These are phyloP conservation scores for Cheilosia pagana DNA, from an alignment of 2,888 invertebrate species.

Conservation along the genomic window DNA sequence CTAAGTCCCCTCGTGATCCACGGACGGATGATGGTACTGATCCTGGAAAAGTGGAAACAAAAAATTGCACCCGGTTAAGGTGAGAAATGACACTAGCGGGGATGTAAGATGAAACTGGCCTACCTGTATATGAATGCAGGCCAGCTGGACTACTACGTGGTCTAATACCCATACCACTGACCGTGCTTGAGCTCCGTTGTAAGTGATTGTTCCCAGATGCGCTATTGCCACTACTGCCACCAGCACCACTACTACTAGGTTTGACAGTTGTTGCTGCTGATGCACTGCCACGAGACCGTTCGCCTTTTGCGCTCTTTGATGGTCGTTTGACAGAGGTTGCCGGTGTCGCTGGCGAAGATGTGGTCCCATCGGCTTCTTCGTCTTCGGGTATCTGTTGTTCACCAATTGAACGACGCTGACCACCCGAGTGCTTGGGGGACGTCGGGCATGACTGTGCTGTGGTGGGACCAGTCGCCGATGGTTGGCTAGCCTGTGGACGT, in stretches of 20 bases:
- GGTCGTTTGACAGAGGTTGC: constrained; percentile 47
- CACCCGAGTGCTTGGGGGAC: constrained; percentile 82
- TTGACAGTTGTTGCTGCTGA: constrained; percentile 76
- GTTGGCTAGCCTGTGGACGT: constrained; percentile 79
- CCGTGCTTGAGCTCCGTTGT: constrained; percentile 82
- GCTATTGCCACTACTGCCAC: constrained; percentile 38
- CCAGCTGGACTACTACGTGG: constrained; percentile 92
- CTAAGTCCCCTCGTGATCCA: constrained; percentile 88
- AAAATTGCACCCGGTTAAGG: constrained; percentile 2
- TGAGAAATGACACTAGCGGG: background rate
- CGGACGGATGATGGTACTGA: constrained; percentile 90
- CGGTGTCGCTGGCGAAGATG: constrained; percentile 39
- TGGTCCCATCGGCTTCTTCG: constrained; percentile 78
- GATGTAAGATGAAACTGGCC: constrained; percentile 67
- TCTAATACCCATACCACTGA: constrained; percentile 84
- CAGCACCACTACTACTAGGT: constrained; percentile 76
- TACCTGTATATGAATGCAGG: constrained; percentile 90
- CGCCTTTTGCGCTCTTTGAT: constrained; percentile 57
- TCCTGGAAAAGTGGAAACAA: constrained; percentile 81
- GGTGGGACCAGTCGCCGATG: constrained; percentile 67
- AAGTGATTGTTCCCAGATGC: constrained; percentile 73
- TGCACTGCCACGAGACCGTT: constrained; percentile 24
- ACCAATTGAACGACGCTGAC: constrained; percentile 81
- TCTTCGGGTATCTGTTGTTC: constrained; percentile 82
- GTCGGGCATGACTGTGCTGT: constrained; percentile 83